Conservation (phyloP, 2,888 invertebrate species). For the Mythimna lalbum region DNA sequence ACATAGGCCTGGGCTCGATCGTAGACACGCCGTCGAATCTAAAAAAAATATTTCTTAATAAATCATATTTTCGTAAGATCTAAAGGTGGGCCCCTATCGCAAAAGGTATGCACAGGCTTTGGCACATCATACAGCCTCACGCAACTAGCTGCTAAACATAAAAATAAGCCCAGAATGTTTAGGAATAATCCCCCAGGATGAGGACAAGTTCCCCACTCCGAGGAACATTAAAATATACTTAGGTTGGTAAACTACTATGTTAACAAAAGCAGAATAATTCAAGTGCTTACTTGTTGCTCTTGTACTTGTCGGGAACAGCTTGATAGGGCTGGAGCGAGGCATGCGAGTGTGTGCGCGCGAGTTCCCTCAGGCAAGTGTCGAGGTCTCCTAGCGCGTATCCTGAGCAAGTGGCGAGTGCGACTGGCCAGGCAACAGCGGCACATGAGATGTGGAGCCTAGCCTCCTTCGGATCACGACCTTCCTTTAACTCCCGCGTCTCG, state of each 20-base stretch:
- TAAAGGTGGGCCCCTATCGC: neutral
- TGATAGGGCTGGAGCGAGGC: conserved; percentile 93
- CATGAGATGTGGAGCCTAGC: conserved; percentile 61
- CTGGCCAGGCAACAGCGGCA: conserved; percentile 91
- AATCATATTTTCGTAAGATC: neutral
- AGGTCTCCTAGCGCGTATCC: conserved; percentile 93
- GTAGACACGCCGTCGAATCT: conserved; percentile 85
- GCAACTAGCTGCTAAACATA: no score
- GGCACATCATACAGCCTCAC: neutral
- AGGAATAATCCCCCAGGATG: no score
- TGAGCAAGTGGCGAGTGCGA: conserved; percentile 91
- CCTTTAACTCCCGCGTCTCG: conserved; percentile 41
- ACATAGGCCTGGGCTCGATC: conserved; percentile 83
- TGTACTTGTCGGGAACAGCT: conserved; percentile 97
- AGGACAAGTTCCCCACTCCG: neutral
- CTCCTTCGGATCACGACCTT: conserved; percentile 42
- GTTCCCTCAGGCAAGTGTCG: conserved; percentile 92
- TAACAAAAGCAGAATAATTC: neutral
- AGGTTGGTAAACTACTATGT: neutral
- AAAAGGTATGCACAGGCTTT: neutral
- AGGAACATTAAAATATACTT: neutral
- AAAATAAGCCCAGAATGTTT: no score
- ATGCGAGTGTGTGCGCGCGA: conserved; percentile 93
- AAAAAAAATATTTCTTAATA: neutral
- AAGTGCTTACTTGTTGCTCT: conserved; percentile 92